phyloP scores from a whole-genome alignment of 2,113 vertebrate species.

The Ochotona princeps region DNA sequence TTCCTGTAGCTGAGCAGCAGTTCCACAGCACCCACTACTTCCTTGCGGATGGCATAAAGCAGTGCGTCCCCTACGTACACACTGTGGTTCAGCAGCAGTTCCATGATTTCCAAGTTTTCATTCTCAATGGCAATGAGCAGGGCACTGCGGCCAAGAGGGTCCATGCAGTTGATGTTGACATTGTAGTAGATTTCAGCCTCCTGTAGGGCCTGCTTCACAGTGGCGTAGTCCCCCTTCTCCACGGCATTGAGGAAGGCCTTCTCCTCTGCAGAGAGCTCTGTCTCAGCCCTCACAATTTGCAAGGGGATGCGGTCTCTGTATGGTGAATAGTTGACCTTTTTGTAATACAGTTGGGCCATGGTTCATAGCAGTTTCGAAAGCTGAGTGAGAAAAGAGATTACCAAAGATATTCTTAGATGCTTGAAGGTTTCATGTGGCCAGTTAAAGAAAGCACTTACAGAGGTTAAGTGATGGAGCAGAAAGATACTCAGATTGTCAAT shows the following conservation, averaged over 20 bases:
- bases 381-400: conserved; percentile 72
- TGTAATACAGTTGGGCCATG: conserved; percentile 99
- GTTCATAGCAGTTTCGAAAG: conserved; percentile 84
- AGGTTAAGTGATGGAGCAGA: neutral
- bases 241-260: conserved; percentile 96
- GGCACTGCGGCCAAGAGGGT: conserved; percentile 96
- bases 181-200: conserved; percentile 99
- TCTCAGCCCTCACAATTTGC: conserved; percentile 97
- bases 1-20: conserved; percentile 94
- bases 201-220: conserved; percentile 94
- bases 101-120: conserved; percentile 99
- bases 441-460: conserved; percentile 14
- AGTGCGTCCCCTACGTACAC: conserved; percentile 95
- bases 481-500: conserved; percentile 43
- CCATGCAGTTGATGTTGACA: conserved; percentile 99
- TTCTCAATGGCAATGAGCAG: conserved; percentile 99
- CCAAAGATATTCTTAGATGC: conserved; percentile 40
- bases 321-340: conserved; percentile 96
- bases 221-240: conserved; percentile 98
- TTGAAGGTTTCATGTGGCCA: neutral
- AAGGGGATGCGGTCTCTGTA: conserved; percentile 97
- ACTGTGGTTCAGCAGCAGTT: conserved; percentile 94
- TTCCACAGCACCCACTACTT: conserved; percentile 98
- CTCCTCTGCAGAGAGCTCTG: conserved; percentile 95
- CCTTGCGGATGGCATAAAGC: conserved; percentile 97